Evolutionary conservation across 2,797 vertebrate species (phyloP), one percentile per base, ranked within the genome.

Genomic region (Simalia tracyae): DNA sequence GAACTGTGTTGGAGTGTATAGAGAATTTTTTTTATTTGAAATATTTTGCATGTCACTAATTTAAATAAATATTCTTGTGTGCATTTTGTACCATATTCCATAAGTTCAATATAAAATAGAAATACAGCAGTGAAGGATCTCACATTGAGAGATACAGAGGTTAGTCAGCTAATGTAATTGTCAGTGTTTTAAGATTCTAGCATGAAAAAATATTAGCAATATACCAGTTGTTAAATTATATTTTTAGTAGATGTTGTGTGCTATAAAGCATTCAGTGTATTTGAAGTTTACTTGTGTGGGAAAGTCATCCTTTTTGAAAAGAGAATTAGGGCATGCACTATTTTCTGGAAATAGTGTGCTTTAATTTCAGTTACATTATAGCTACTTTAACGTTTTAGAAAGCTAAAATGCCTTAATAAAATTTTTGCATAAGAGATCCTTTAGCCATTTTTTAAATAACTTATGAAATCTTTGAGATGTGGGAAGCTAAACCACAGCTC

Each of bases 211-310:
- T 26, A 28, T 26, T 57, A 24, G 84, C 61, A 92, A 89, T 93
- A 94, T 95, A 42, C 86, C 87, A 89, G 84, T 85, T 95, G 92
- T 93, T 94, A 89, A 95, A 92, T 50, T 3, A 60, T 91, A 50
- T 57, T 36, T 81, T 84, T 88, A n/a, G 11, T 64, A n/a, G 36
- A 91, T n/a, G 36, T 86, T n/a, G 22, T 8, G 9, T 85, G 0
- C 86, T 92, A 4, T 46, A 28, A 50, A 2, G 0, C 57, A 46
- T 42, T 81, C 9, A 60, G 31, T 5, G 54, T 11, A 60, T 26
- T 87, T 91, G 59, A 87, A 50, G 28, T 87, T 60, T 60, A 12
- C 42, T 50, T 81, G 15, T n/a, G 8, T 11, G 26, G 57, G 3
- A 24, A 60, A 87, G 15, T 76, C 36, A 63, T 0, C 57, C 0